Evolutionary conservation across 2,888 invertebrate species (phyloP).

Genomic region (Acleris literana): DNA sequence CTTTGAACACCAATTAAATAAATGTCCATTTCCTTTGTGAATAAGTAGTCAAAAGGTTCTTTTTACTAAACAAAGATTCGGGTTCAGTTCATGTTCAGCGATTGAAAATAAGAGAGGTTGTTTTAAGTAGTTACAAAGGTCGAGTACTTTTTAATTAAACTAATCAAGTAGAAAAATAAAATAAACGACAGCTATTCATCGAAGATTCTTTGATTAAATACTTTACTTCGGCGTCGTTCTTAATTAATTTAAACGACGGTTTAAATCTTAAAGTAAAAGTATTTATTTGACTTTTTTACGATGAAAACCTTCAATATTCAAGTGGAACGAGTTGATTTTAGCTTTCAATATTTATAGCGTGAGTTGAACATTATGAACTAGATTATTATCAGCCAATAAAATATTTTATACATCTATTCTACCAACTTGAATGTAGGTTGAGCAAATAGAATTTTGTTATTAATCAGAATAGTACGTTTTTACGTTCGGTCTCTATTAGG

Average conservation of each 20-base stretch:
- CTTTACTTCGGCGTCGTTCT: slow-evolving; percentile 50
- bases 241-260: slow-evolving; percentile 57
- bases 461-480: too few relatives aligned
- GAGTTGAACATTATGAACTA: too few relatives aligned
- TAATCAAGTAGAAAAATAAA: slow-evolving; percentile 34
- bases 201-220: slow-evolving; percentile 61
- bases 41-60: slow-evolving; percentile 4
- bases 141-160: slow-evolving; percentile 31
- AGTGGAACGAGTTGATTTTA: too few relatives aligned
- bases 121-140: slow-evolving; percentile 8
- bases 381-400: too few relatives aligned
- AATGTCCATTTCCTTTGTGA: not conserved
- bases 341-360: too few relatives aligned
- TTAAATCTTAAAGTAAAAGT: slow-evolving; percentile 35
- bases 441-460: too few relatives aligned
- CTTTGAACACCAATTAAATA: too few relatives aligned
- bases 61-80: slow-evolving; percentile 3
- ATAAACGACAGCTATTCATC: slow-evolving; percentile 55
- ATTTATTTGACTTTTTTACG: slow-evolving; percentile 6
- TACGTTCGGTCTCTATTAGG: too few relatives aligned
- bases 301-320: too few relatives aligned
- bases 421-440: too few relatives aligned
- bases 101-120: slow-evolving; percentile 10
- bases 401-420: too few relatives aligned
- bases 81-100: slow-evolving; percentile 1